Base-by-base conservation (phyloP, 2,797 vertebrate species). In the Brotogeris chrysoptera region DNA sequence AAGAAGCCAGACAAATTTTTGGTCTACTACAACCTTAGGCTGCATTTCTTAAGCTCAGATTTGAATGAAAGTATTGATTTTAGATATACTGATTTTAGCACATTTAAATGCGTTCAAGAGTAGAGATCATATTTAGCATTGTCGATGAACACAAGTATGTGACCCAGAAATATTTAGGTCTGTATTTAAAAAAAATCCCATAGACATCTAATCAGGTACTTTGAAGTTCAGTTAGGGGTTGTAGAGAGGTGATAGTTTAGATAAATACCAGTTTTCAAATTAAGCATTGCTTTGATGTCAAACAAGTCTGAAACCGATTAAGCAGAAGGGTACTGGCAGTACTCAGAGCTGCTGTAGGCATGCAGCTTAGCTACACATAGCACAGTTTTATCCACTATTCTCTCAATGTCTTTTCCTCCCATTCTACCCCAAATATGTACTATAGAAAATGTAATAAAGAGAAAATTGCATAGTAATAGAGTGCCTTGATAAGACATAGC, bases 341-440 rank as follows among this genome's bases (percentile, higher is more conserved):
- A 7, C 0, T 2, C 20, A 32, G 10, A 2, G 12, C 21, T 36
- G 19, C 1, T 2, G 17, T 17, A 53, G 18, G 17, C 34, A 13
- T 12, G 20, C 16, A 39, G 27, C 55, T 64, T n/a, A 61, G 25
- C 64, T 79, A 4, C 10, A 8, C 13, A 12, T 0, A 44, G 15
- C n/a, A 23, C 13, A 21, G 0, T 24, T 70, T 52, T 4, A 14
- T 47, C 39, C 55, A 25, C 8, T 3, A 20, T 59, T 50, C 5
- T 20, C 32, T 60, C n/a, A 19, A 10, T 73, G 15, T 36, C 46
- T 52, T 60, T 68, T 53, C 39, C 9, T 72, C 17, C 23, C 1
- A 0, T 11, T 68, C 32, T 65, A 4, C n/a, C 15, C 25, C 10
- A 7, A 43, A 32, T 2, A 3, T 4, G 0, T 32, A 3, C 5